Conservation (phyloP, 2,113 vertebrate species). For the Caranx melampygus region DNA sequence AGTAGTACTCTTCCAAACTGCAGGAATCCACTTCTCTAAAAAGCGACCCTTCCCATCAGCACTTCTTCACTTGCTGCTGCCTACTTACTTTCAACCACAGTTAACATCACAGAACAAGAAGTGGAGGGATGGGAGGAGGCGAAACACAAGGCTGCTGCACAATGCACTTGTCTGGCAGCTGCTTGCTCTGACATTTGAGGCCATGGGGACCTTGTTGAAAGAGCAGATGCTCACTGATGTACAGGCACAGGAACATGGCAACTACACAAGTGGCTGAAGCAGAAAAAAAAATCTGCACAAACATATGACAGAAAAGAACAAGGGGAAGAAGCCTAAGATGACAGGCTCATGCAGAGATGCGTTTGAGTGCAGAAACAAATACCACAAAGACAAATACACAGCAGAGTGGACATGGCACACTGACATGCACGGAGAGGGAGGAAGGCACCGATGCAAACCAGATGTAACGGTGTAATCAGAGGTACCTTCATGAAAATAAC, state of each 20-base stretch:
- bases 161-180: conserved; percentile 80
- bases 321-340: conserved; percentile 54
- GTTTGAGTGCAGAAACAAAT: conserved; percentile 30
- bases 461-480: background rate
- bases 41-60: conserved; percentile 80
- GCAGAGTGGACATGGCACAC: conserved; percentile 38
- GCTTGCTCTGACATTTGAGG: conserved; percentile 83
- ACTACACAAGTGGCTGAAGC: conserved; percentile 77
- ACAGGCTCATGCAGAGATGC: conserved; percentile 57
- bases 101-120: conserved; percentile 90
- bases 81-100: conserved; percentile 85
- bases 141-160: conserved; percentile 72
- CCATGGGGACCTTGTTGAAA: conserved; percentile 81
- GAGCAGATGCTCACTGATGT: conserved; percentile 82
- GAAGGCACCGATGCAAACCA: conserved; percentile 6
- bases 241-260: conserved; percentile 76
- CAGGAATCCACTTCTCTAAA: conserved; percentile 91
- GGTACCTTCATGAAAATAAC: background rate
- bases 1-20: conserved; percentile 77
- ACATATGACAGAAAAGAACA: conserved; percentile 72
- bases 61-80: conserved; percentile 64
- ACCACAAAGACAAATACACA: conserved; percentile 34
- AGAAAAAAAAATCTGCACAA: conserved; percentile 71
- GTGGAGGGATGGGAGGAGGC: conserved; percentile 72
- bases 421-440: conserved; percentile 28